Conservation (phyloP, 2,888 invertebrate species). For the Andrena bucephala region DNA sequence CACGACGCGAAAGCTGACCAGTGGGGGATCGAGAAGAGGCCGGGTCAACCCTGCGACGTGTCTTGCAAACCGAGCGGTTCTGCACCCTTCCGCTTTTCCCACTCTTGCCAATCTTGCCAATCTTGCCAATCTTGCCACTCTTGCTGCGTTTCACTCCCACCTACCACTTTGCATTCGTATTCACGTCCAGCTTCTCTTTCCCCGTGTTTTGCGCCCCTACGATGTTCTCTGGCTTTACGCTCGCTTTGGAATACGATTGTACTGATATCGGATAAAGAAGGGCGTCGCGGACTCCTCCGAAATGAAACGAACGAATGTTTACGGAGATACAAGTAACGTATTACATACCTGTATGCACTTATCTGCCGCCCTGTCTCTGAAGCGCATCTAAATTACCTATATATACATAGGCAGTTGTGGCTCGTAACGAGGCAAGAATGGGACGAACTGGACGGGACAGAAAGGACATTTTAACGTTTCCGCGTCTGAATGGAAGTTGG, state of each 20-base stretch:
- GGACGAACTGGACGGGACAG: neutral
- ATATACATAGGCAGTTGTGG: too few relatives aligned
- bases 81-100: conserved; percentile 43
- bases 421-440: too few relatives aligned
- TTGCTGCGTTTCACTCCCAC: conserved; percentile 20
- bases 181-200: conserved; percentile 24
- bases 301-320: conserved; percentile 34
- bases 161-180: conserved; percentile 23
- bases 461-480: neutral
- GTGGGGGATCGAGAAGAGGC: conserved; percentile 63
- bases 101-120: conserved; percentile 40
- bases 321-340: too few relatives aligned
- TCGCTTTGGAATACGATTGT: conserved; percentile 73
- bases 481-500: neutral
- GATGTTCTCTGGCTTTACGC: conserved; percentile 61
- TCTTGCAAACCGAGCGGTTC: conserved; percentile 82
- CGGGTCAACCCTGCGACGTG: conserved; percentile 80
- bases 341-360: too few relatives aligned
- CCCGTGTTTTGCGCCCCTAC: conserved; percentile 29
- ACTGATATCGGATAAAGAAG: conserved; percentile 69
- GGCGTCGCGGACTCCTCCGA: conserved; percentile 55
- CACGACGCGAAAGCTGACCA: conserved; percentile 66
- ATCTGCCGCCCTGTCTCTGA: too few relatives aligned
- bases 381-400: too few relatives aligned
- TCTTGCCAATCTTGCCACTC: conserved; percentile 25